phyloP scores from a whole-genome alignment of 2,113 vertebrate species.

The Gasterosteus nipponicus region DNA sequence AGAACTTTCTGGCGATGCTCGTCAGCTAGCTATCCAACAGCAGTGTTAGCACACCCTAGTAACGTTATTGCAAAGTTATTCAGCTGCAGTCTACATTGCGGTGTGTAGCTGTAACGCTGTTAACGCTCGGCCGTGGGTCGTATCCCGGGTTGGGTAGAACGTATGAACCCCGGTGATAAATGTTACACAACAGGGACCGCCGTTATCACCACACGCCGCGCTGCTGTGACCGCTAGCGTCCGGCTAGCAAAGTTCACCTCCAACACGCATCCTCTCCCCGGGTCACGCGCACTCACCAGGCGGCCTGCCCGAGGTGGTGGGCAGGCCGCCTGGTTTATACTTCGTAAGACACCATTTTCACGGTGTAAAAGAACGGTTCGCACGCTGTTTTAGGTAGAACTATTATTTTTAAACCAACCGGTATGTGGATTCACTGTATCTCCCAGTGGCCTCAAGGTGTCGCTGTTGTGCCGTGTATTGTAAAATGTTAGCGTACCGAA shows the following conservation, averaged over 20 bases:
- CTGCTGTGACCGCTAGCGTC: constrained; percentile 21
- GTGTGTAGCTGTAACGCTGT: too few species aligned
- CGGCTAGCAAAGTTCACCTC: constrained; percentile 29
- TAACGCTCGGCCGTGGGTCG: not conserved
- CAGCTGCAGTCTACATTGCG: not conserved
- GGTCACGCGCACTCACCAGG: not conserved
- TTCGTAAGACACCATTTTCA: too few species aligned
- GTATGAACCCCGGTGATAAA: not conserved
- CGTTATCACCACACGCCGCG: not conserved
- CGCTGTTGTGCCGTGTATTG: not conserved
- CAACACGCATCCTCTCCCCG: not conserved
- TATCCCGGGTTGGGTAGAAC: not conserved
- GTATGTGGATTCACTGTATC: not conserved
- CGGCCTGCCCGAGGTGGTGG: too few species aligned
- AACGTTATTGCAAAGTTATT: not conserved
- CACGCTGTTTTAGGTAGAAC: too few species aligned
- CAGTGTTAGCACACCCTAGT: not conserved
- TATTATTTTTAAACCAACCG: not conserved
- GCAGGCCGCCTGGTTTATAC: too few species aligned
- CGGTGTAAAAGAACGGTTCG: too few species aligned
- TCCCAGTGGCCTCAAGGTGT: not conserved
- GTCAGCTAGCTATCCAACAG: not conserved
- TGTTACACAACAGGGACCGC: not conserved
- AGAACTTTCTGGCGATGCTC: constrained; percentile 1
- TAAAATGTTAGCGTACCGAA: not conserved